These are phyloP conservation scores for Tribolium madens DNA, from an alignment of 1,140 invertebrate genomes.

Conservation along the genomic window DNA sequence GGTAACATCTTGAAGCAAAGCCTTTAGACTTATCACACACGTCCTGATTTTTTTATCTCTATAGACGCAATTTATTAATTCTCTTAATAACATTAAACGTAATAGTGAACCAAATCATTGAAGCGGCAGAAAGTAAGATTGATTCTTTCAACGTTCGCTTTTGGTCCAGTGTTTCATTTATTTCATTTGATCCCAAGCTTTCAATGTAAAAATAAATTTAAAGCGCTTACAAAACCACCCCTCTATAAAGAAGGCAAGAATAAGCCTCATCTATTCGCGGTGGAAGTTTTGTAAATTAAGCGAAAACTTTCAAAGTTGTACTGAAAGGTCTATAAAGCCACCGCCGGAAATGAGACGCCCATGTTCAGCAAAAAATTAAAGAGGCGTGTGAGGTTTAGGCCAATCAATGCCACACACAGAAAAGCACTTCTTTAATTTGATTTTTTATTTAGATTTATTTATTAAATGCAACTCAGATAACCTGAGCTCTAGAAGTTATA, in stretches of 20 bases:
- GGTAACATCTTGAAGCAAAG: constrained; percentile 11
- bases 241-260: constrained; percentile 12
- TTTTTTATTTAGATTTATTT: no score
- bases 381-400: not conserved
- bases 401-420: no score
- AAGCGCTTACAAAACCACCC: constrained; percentile 14
- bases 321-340: not conserved
- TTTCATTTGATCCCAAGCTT: constrained; percentile 25
- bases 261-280: constrained; percentile 19
- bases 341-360: not conserved
- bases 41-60: constrained; percentile 11
- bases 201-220: constrained; percentile 35
- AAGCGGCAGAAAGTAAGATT: constrained; percentile 26
- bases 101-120: constrained; percentile 20
- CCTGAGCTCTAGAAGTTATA: no score
- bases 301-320: not conserved
- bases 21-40: constrained; percentile 16
- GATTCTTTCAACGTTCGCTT: constrained; percentile 22
- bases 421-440: no score
- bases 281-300: constrained; percentile 34
- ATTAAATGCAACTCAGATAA: no score
- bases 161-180: constrained; percentile 33
- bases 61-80: constrained; percentile 18
- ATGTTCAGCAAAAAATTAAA: not conserved
- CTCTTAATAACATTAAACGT: constrained; percentile 4